Conservation (phyloP, 1,140 invertebrate genomes). For the Hermatobates lingyangjiaoensis region DNA sequence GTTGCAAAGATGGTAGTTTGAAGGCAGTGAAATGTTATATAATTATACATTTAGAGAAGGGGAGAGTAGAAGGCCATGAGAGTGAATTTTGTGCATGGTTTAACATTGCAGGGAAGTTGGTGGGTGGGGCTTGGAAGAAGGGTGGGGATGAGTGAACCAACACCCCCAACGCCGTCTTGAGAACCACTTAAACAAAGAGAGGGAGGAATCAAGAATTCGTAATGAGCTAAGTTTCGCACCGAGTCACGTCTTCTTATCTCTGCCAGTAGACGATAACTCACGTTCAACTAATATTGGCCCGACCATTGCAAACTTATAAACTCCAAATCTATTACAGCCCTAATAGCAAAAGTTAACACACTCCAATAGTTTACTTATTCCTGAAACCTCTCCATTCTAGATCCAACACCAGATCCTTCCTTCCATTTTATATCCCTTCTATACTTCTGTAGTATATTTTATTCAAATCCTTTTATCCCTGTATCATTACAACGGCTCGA, state of each 20-base stretch:
- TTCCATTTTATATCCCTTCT: no score
- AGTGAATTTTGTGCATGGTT: background rate
- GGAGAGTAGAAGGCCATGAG: background rate
- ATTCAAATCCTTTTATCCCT: no score
- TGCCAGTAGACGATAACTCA: slow-evolving; percentile 10
- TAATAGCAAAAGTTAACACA: slow-evolving; percentile 14
- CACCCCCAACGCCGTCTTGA: slow-evolving; percentile 4
- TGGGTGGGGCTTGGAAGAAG: background rate
- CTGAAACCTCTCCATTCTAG: background rate
- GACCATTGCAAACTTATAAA: slow-evolving; percentile 12
- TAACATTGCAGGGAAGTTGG: no score
- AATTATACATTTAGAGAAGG: background rate
- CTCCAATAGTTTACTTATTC: background rate
- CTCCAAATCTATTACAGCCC: slow-evolving; percentile 13
- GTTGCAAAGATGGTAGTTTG: no score
- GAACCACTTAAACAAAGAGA: slow-evolving; percentile 10
- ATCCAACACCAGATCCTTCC: no score
- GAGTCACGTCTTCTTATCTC: slow-evolving; percentile 11
- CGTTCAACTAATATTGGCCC: slow-evolving; percentile 14
- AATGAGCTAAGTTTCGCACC: slow-evolving; percentile 11
- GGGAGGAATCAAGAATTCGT: slow-evolving; percentile 14
- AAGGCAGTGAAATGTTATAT: background rate
- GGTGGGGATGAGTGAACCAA: background rate
- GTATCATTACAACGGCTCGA: no score
- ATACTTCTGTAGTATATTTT: no score